phyloP scores from a whole-genome alignment of 92 coral and sea anemone species.

The Isaurus tuberculatus region DNA sequence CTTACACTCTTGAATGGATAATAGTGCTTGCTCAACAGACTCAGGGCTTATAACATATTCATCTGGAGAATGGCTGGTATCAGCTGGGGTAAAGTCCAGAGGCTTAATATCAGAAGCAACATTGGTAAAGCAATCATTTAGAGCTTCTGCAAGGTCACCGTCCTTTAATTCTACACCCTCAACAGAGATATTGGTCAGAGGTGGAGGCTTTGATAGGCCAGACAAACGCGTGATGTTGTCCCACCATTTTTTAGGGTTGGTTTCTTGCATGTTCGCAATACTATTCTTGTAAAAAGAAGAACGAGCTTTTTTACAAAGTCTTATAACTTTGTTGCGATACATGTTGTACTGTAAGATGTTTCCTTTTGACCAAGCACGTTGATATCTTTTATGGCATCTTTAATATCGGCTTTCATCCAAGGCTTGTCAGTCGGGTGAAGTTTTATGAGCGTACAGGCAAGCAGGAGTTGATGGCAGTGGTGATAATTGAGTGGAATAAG shows the following conservation, averaged over 20 bases:
- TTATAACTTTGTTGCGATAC: constrained; percentile 50
- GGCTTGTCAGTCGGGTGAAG: constrained; percentile 63
- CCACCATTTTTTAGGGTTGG: constrained; percentile 67
- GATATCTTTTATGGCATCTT: constrained; percentile 54
- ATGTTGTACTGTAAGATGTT: constrained; percentile 44
- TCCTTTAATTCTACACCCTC: constrained; percentile 31
- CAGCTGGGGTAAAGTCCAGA: constrained; percentile 28
- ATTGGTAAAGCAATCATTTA: too few relatives aligned
- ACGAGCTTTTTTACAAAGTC: constrained; percentile 57
- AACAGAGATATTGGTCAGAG: constrained; percentile 21
- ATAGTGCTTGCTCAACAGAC: constrained; percentile 17
- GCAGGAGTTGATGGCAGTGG: constrained; percentile 11
- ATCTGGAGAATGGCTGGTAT: constrained; percentile 15
- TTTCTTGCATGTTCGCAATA: constrained; percentile 26
- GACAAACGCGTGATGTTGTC: constrained; percentile 53
- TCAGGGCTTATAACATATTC: constrained; percentile 46
- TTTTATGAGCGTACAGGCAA: constrained; percentile 57
- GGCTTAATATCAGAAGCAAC: constrained; percentile 44
- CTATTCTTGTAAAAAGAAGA: constrained; percentile 34
- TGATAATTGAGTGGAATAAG: neutral
- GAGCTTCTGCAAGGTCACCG: constrained; percentile 50
- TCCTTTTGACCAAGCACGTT: constrained; percentile 64
- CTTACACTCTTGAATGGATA: constrained; percentile 41
- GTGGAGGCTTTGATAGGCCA: constrained; percentile 40
- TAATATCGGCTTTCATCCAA: constrained; percentile 61